phyloP scores from a whole-genome alignment of 1,140 invertebrate species.

The Zaprionus lachaisei region DNA sequence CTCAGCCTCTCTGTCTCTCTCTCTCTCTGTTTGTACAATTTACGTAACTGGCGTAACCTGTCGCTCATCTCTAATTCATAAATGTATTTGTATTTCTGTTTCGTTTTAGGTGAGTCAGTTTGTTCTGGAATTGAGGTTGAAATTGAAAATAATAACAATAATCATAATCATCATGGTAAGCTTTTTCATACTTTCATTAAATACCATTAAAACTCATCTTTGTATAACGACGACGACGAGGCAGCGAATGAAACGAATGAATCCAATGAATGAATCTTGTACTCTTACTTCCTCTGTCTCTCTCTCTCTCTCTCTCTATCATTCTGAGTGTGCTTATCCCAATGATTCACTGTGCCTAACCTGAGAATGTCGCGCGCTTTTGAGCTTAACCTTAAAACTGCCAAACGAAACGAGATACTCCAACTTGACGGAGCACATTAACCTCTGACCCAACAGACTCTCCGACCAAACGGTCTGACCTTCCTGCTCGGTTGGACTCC shows the following conservation, averaged over 20 bases:
- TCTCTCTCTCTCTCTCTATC: background rate
- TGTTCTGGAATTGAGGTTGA: slow-evolving; percentile 85
- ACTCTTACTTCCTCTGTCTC: background rate
- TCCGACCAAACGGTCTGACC: background rate
- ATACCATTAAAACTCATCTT: slow-evolving; percentile 80
- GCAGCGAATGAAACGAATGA: slow-evolving; percentile 32
- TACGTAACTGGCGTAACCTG: slow-evolving; percentile 18
- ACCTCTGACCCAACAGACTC: slow-evolving; percentile 37
- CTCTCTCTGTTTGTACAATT: slow-evolving; percentile 6
- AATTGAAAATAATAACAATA: slow-evolving; percentile 85
- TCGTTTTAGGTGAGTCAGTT: slow-evolving; percentile 84
- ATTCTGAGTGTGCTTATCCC: background rate
- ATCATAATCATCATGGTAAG: slow-evolving; percentile 84
- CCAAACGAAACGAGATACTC: slow-evolving; percentile 14
- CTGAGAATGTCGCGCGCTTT: background rate
- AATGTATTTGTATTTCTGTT: slow-evolving; percentile 43
- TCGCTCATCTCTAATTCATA: slow-evolving; percentile 12
- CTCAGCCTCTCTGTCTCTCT: background rate
- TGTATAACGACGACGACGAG: slow-evolving; percentile 55
- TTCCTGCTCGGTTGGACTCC: slow-evolving; percentile 29
- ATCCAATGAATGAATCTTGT: background rate
- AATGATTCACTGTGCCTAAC: background rate
- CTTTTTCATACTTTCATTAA: slow-evolving; percentile 84
- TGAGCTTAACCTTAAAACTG: background rate
- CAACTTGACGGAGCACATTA: slow-evolving; percentile 39